Base-by-base conservation (phyloP, 1,140 invertebrate genomes). In the Oreohelix idahoensis region DNA sequence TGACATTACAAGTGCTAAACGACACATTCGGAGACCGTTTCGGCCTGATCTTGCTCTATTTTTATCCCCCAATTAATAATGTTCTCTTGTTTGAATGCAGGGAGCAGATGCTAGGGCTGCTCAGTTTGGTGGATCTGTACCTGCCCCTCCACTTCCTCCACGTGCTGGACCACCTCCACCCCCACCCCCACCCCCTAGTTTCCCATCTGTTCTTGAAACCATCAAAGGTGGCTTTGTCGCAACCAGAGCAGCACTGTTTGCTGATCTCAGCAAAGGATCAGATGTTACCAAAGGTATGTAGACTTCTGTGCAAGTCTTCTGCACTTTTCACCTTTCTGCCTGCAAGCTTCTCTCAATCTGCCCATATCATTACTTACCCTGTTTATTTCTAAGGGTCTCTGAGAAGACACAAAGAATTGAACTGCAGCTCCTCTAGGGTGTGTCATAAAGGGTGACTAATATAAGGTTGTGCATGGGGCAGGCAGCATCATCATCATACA, bases 251-350 rank as follows among this genome's bases (percentile, higher is more conserved):
- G 85, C 87, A 5, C 94, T 99, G 49, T 99, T 99, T 93, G 96
- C 96, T 10, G 95, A 97, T 91, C 96, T 99, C 84, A 99, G 99
- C 94, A 96, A 96, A 90, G 98, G 98, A 79, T 95, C 96, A 88
- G 95, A 95, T 88, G 96, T 99, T 84, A 99, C 98, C 13, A 96
- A 95, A 93, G 95, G 96, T 96, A 91, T 93, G 94, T 93, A 63
- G 0, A 38, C 20, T 53, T 0, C 13, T 42, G 23, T n/a, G 23
- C 23, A 26, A 15, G n/a, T 23, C 15, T 70, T 70, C 29, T 15
- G 66, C 79, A 92, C 26, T 89, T n/a, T n/a, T n/a, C n/a, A n/a
- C n/a, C n/a, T n/a, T n/a, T n/a, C n/a, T n/a, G n/a, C n/a, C n/a
- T n/a, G n/a, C n/a, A n/a, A n/a, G n/a, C n/a, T n/a, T n/a, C n/a